Evolutionary conservation across 30 jellyfish, hydroid and myxozoan genomes (phyloP).

Genomic region (Catostylus mosaicus): DNA sequence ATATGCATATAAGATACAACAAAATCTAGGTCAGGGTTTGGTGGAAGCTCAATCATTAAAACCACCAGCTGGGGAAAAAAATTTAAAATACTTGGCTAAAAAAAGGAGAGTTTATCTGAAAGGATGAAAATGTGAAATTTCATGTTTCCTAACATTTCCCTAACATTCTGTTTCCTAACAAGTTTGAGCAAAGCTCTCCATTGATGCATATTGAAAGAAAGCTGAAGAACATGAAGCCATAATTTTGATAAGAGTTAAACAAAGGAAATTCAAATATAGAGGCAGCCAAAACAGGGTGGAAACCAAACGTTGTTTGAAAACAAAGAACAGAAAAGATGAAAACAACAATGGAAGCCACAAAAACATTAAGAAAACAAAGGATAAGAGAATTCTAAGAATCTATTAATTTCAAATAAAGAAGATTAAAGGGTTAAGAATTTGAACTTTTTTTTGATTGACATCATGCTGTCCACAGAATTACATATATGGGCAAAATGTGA

Average conservation of each 20-base stretch:
- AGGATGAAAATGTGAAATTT: no score
- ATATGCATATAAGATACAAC: not conserved
- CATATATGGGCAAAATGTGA: not conserved
- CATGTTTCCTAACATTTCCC: no score
- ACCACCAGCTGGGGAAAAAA: no score
- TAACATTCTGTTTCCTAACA: no score
- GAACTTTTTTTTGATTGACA: not conserved
- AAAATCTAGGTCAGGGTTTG: no score
- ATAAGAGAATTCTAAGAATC: not conserved
- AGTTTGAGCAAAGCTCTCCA: no score
- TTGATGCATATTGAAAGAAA: no score
- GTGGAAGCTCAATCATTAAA: no score
- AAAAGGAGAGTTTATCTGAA: no score
- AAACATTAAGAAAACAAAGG: not conserved
- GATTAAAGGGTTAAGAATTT: not conserved
- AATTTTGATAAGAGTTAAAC: no score
- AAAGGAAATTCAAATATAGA: not conserved
- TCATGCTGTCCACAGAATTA: not conserved
- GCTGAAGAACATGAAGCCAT: no score
- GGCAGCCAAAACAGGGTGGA: not conserved
- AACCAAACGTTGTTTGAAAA: not conserved
- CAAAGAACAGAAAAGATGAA: not conserved
- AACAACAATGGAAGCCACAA: not conserved
- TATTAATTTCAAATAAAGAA: not conserved
- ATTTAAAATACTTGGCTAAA: no score